A percentile compares a stretch with the other conserved stretches of the same genome.
These are phyloP conservation scores for Coracias cyanogaster DNA, from an alignment of 2,797 vertebrate species.

Conservation along the genomic window DNA sequence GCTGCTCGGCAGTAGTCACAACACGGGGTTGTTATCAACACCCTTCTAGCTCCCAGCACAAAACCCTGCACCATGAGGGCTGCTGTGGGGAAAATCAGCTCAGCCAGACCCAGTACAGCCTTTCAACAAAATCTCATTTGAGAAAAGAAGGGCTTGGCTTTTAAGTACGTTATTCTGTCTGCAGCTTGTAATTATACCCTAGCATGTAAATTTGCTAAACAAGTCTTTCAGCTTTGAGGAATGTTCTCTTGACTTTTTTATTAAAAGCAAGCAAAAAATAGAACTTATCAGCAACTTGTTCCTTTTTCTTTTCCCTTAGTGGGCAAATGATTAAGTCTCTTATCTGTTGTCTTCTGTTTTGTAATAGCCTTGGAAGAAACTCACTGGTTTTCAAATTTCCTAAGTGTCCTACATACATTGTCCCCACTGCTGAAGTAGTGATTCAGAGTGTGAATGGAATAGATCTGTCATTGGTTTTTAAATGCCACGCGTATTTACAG, in stretches of 20 bases:
- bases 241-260: neutral
- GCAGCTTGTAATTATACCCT: neutral
- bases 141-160: neutral
- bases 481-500: neutral
- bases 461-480: neutral
- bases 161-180: neutral
- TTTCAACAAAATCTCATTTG: conserved; percentile 1
- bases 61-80: too few species aligned
- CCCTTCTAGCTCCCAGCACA: too few species aligned
- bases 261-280: neutral
- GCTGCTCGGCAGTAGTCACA: too few species aligned
- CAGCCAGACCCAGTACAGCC: neutral
- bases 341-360: neutral
- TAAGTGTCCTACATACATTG: neutral
- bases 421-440: neutral
- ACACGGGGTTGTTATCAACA: too few species aligned
- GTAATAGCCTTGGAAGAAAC: neutral
- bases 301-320: neutral
- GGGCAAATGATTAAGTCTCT: neutral
- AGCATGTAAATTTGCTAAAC: neutral
- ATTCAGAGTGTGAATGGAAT: neutral
- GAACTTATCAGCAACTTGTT: neutral
- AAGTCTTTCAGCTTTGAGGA: neutral
- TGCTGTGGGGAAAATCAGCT: too few species aligned
- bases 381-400: neutral